A percentile compares a stretch with the other conserved stretches of the same genome.
phyloP scores from a whole-genome alignment of 1,140 invertebrate species.

The Drosophila murphyi region DNA sequence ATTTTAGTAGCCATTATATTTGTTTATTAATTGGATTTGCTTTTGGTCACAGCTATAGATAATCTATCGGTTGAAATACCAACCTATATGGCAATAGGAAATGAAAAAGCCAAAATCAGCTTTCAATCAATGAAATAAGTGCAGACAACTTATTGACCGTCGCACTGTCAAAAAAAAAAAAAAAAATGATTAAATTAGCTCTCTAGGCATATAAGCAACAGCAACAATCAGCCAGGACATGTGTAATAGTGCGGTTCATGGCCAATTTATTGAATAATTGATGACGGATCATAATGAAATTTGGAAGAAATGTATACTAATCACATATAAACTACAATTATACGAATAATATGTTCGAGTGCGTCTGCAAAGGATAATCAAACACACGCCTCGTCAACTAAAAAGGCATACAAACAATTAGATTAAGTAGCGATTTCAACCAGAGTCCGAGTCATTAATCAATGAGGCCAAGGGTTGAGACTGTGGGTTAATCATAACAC shows the following conservation, averaged over 20 bases:
- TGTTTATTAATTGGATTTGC: not conserved
- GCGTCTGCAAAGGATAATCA: conserved; percentile 41
- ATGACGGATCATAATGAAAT: conserved; percentile 28
- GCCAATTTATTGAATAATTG: conserved; percentile 52
- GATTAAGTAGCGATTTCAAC: conserved; percentile 71
- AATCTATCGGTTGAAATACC: too few species aligned
- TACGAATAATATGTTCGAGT: not conserved
- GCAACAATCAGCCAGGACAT: not conserved
- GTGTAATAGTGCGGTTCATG: not conserved
- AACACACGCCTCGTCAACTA: conserved; percentile 26
- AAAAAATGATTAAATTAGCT: not conserved
- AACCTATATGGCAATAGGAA: not conserved
- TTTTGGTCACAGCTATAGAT: not conserved
- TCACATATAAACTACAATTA: conserved; percentile 6
- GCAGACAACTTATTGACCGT: not conserved
- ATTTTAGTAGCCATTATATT: not conserved
- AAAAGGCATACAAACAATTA: conserved; percentile 66
- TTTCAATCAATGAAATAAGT: not conserved
- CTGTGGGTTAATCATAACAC: conserved; percentile 34
- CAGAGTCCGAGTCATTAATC: conserved; percentile 44
- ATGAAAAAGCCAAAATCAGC: not conserved
- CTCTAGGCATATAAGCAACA: not conserved
- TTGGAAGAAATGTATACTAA: conserved; percentile 45
- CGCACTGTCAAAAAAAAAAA: not conserved
- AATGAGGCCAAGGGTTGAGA: conserved; percentile 49